Conservation (phyloP, 2,797 vertebrate species). For the Telmatherina bonti region DNA sequence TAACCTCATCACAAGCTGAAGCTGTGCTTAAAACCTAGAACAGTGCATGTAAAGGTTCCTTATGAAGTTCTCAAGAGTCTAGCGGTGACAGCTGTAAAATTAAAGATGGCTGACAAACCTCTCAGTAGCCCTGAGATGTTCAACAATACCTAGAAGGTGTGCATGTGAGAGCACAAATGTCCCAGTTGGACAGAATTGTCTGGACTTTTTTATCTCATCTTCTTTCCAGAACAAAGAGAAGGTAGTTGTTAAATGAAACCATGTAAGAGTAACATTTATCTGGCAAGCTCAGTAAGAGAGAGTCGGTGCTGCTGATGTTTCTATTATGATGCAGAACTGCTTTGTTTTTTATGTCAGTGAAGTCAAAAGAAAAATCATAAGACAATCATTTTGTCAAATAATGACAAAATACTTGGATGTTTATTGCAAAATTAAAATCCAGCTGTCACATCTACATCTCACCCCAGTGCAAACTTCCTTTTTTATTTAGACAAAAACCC, state of each 20-base stretch:
- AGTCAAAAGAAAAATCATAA: background rate
- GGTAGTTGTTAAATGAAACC: background rate
- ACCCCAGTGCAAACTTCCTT: background rate
- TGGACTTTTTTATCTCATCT: background rate
- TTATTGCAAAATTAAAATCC: background rate
- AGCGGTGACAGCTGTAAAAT: background rate
- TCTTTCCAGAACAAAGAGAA: background rate
- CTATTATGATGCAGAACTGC: background rate
- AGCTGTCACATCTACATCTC: background rate
- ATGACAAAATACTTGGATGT: background rate
- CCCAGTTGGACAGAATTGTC: background rate
- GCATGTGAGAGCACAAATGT: background rate
- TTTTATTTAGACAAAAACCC: no score
- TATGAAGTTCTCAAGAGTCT: background rate
- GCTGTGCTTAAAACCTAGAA: constrained; percentile 9
- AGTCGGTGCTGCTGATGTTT: background rate
- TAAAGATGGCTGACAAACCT: background rate
- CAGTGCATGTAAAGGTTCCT: constrained; percentile 18
- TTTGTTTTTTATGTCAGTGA: background rate
- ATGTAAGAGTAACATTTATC: background rate
- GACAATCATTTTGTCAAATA: background rate
- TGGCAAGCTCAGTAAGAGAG: background rate
- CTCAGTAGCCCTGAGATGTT: background rate
- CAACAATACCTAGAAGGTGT: background rate
- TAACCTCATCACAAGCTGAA: constrained; percentile 24